A percentile compares a stretch with the other conserved stretches of the same genome.
Conservation (phyloP, 2,113 vertebrate genomes). For the Galemys pyrenaicus region DNA sequence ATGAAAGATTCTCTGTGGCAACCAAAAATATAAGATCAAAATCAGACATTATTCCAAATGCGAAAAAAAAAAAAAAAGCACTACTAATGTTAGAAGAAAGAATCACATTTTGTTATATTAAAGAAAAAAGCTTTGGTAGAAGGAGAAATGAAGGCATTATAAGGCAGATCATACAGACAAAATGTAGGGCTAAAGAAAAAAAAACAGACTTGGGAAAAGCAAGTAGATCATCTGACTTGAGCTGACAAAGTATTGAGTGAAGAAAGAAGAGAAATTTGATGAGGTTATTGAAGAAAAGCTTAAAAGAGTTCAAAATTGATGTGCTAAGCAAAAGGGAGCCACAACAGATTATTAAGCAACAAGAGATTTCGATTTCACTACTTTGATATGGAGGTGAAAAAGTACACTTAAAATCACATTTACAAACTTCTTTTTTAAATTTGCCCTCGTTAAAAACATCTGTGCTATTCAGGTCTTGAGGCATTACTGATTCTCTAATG, state of each 20-base stretch:
- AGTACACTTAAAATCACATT: not conserved
- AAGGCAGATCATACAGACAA: not conserved
- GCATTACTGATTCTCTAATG: not conserved
- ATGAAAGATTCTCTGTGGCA: not conserved
- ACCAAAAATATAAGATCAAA: not conserved
- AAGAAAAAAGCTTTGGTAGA: not conserved
- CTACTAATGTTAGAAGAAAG: not conserved
- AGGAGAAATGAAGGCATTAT: not conserved
- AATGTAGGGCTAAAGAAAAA: not conserved
- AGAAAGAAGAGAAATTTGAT: not conserved
- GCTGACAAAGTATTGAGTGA: not conserved
- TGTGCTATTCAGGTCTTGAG: not conserved
- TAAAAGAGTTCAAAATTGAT: not conserved
- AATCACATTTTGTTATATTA: not conserved
- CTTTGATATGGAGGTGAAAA: not conserved
- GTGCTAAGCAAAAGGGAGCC: not conserved
- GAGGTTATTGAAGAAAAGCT: conserved; percentile 9
- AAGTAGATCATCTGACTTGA: not conserved
- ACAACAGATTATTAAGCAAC: not conserved
- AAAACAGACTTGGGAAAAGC: not conserved
- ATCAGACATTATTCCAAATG: not conserved
- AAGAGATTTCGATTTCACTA: not conserved
- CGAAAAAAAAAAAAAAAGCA: not conserved
- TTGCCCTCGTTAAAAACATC: not conserved
- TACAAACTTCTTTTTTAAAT: not conserved